Evolutionary conservation across 2,797 vertebrate species (phyloP), one percentile per base, ranked within the genome.

Genomic region (Rhynchonycteris naso): DNA sequence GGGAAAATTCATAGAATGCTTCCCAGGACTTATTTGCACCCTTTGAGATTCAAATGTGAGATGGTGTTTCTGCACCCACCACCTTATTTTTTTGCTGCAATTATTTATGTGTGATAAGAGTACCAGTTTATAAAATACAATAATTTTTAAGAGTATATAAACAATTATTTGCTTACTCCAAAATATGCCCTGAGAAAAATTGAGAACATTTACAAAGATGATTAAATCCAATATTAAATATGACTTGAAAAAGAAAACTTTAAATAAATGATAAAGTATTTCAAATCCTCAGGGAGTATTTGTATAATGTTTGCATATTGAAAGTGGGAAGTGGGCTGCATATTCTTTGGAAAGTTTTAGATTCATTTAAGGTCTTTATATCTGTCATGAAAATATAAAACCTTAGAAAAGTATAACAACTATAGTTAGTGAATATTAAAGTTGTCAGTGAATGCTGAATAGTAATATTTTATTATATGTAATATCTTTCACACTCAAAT

Each of bases 61-160:
- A 87, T 84, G 10, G 2, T 74, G 68, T 87, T 28, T n/a, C 83
- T 69, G 7, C 28, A 30, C 59, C 66, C 30, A 81, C 14, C 26
- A 63, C 63, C 15, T 80, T 85, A 50, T 54, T 93, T 69, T 56
- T 63, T 91, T 68, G 21, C 58, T 92, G 14, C 35, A 95, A 68
- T 89, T 87, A 88, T 82, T 95, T 93, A 12, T 79, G n/a, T 79
- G 56, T 86, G 74, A 95, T 75, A 79, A 75, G 94, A 88, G 35
- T 59, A 82, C 16, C 24, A 59, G 18, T 54, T 76, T 19, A 47
- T 72, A 56, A 88, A 89, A 4, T 38, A 12, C 16, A 68, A 38
- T 88, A 7, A 38, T 71, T 89, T 81, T 16, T 2, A 13, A 80
- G 82, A 95, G 12, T 78, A 11, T 30, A 54, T 54, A 85, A 92